Evolutionary conservation across 2,113 vertebrate species (phyloP).

Genomic region (Tetrao urogallus): DNA sequence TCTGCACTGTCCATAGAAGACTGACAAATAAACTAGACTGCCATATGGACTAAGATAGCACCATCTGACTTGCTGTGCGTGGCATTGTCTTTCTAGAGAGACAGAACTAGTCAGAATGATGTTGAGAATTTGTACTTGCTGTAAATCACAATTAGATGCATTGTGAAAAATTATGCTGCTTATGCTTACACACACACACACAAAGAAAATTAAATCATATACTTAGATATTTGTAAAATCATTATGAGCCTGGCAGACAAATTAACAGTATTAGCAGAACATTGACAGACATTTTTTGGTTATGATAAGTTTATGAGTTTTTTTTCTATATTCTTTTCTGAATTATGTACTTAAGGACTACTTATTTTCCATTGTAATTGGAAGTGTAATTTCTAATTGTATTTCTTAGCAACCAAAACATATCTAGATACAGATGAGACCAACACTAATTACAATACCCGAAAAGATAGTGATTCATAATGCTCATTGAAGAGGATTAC

Average conservation of each 20-base stretch:
- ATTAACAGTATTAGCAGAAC: neutral
- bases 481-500: neutral
- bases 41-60: neutral
- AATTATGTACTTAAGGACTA: neutral
- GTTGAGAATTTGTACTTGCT: neutral
- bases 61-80: neutral
- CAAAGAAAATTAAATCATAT: neutral
- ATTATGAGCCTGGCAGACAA: neutral
- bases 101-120: neutral
- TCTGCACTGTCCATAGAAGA: neutral
- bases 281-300: neutral
- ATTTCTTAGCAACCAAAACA: constrained; percentile 23
- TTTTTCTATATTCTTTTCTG: neutral
- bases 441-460: neutral
- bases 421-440: neutral
- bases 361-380: neutral
- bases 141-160: neutral
- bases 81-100: neutral
- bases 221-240: neutral
- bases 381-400: neutral
- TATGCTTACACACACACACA: no score
- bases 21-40: neutral
- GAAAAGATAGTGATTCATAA: neutral
- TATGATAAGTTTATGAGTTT: neutral
- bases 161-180: neutral